A percentile compares a stretch with the other conserved stretches of the same genome.
Conservation (phyloP, 2,113 vertebrate genomes). For the Heloderma charlesbogerti region DNA sequence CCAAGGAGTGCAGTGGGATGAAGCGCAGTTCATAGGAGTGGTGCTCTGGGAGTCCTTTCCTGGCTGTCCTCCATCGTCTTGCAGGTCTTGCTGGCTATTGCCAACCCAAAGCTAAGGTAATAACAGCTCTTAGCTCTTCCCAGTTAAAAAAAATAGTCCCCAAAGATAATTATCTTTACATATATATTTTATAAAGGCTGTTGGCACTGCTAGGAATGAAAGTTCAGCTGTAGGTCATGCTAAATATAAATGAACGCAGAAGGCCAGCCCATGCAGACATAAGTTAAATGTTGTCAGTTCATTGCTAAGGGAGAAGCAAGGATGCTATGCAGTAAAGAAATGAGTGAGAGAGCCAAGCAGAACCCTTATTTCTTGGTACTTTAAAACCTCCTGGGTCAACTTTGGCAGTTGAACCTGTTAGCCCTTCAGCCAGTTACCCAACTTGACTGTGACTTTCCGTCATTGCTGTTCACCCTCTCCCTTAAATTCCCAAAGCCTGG, state of each 20-base stretch:
- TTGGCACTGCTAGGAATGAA: background rate
- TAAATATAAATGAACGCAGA: background rate
- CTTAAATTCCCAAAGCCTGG: background rate
- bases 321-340: background rate
- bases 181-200: constrained; percentile 29
- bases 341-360: background rate
- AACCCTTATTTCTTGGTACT: background rate
- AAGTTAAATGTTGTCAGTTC: background rate
- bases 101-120: background rate
- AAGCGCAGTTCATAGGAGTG: background rate
- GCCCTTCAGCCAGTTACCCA: too few relatives aligned
- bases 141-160: background rate
- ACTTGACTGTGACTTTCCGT: background rate
- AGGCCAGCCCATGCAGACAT: background rate
- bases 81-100: rapidly evolving
- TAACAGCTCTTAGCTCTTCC: constrained; percentile 10
- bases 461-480: background rate
- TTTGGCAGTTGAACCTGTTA: background rate
- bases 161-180: constrained; percentile 24
- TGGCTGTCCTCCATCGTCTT: background rate
- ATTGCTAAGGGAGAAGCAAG: background rate
- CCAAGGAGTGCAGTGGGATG: background rate
- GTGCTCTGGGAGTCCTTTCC: background rate
- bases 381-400: background rate
- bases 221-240: constrained; percentile 37